Base-by-base conservation (phyloP, 2,113 vertebrate species). In the Anguilla rostrata region DNA sequence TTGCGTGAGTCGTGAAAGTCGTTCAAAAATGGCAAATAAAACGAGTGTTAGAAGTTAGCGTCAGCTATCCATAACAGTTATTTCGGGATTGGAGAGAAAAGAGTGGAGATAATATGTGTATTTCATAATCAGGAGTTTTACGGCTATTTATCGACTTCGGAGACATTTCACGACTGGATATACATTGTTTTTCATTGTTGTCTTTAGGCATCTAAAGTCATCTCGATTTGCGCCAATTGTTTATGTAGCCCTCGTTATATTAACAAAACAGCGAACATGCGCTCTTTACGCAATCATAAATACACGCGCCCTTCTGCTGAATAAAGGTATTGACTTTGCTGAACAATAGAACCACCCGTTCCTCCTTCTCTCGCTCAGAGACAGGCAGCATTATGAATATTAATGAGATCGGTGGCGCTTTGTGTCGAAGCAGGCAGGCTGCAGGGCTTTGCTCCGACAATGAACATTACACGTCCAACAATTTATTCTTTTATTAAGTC, bases 271-370 rank as follows among this genome's bases (percentile, higher is more conserved):
- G 84, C 88, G 89, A 92, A 90, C 89, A 86, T 93, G 89, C 87
- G 91, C 92, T 94, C 92, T 92, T 92, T 92, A 90, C 91, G 93
- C 93, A 95, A 95, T 94, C 92, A 93, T 89, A 92, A 92, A 92
- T 81, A 90, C 89, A 78, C 90, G 93, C 91, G 91, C 89, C 91
- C 93, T 95, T 94, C 93, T 93, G 94, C 95, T 96, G 95, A 96
- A 96, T 96, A 96, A 96, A 95, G 92, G 95, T 95, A 96, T 96
- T 96, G 95, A 96, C 92, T 92, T 86, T 88, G 90, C 89, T 93
- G 93, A 96, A 96, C 95, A 96, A 96, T 96, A 96, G 95, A 96
- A 95, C 94, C 95, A 96, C 95, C 95, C 95, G 95, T 96, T 95
- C 95, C 95, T 95, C 95, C 94, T 93, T 95, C 93, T 93, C 91